These are phyloP conservation scores for Eupeodes luniger DNA, from an alignment of 2,888 invertebrate genomes.

Conservation along the genomic window DNA sequence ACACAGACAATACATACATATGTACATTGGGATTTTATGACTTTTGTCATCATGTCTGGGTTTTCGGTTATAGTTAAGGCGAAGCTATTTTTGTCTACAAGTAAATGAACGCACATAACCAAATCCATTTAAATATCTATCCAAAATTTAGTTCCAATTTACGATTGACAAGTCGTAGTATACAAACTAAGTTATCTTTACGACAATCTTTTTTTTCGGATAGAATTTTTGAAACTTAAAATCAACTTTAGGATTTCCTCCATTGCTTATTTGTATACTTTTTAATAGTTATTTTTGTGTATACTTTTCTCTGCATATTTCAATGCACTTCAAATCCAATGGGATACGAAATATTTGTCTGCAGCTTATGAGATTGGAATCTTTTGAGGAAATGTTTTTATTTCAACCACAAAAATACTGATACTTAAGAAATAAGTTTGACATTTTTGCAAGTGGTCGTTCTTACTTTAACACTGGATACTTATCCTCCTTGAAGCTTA, in stretches of 20 bases:
- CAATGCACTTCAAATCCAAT: background rate
- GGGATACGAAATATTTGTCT: background rate
- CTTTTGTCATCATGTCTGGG: constrained; percentile 7
- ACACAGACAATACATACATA: background rate
- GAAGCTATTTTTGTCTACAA: background rate
- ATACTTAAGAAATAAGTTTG: background rate
- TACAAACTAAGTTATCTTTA: background rate
- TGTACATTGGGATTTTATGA: constrained; percentile 1
- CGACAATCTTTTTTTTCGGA: background rate
- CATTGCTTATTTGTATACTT: background rate
- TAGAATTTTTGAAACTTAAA: background rate
- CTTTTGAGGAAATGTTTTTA: background rate
- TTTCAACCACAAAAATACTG: background rate
- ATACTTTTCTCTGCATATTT: background rate
- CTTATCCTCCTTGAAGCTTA: background rate
- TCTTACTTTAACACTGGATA: background rate
- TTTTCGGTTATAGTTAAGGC: too few relatives aligned
- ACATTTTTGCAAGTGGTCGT: background rate
- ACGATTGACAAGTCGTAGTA: constrained; percentile 1
- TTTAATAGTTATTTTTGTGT: background rate
- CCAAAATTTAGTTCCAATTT: constrained; percentile 7
- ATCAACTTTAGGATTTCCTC: background rate
- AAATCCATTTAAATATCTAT: background rate
- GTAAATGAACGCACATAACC: background rate
- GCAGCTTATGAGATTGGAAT: background rate